Percentiles rank a stretch among this genome's conserved stretches.
Conservation (phyloP, 2,888 invertebrate genomes). For the Trissolcus brochymenae region DNA sequence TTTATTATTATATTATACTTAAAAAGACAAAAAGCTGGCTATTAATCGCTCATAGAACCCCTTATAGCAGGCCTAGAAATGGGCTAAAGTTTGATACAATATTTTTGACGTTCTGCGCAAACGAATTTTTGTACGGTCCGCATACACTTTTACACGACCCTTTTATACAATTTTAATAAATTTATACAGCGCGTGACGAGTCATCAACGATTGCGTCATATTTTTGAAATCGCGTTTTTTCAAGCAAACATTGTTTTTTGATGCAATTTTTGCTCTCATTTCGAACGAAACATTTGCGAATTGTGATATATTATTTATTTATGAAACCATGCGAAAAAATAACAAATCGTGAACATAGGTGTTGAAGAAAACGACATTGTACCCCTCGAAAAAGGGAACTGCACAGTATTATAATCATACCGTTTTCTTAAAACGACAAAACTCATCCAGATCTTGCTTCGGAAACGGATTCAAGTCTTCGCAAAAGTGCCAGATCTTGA, state of each 20-base stretch:
- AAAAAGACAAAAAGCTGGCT: neutral
- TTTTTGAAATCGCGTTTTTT: slow-evolving; percentile 41
- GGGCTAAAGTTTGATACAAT: slow-evolving; percentile 41
- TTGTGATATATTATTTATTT: slow-evolving; percentile 57
- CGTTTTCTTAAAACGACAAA: slow-evolving; percentile 46
- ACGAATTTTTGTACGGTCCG: slow-evolving; percentile 27
- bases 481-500: slow-evolving; percentile 4
- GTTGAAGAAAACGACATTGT: slow-evolving; percentile 26
- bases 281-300: slow-evolving; percentile 34
- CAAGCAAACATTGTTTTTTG: slow-evolving; percentile 26
- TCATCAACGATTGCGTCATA: slow-evolving; percentile 38
- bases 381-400: slow-evolving; percentile 31
- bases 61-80: slow-evolving; percentile 40
- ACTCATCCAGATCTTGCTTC: slow-evolving; percentile 35
- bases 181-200: slow-evolving; percentile 29
- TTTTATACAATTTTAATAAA: slow-evolving; percentile 49
- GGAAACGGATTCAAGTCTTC: slow-evolving; percentile 39
- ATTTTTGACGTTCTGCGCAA: slow-evolving; percentile 50
- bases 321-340: slow-evolving; percentile 6
- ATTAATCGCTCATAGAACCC: slow-evolving; percentile 5
- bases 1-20: no score
- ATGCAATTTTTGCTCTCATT: slow-evolving; percentile 31
- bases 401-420: slow-evolving; percentile 55
- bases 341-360: slow-evolving; percentile 16
- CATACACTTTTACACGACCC: slow-evolving; percentile 36